A percentile compares a stretch with the other conserved stretches of the same genome.
Conservation (phyloP, 2,113 vertebrate genomes). For the Hippocampus barbouri region DNA sequence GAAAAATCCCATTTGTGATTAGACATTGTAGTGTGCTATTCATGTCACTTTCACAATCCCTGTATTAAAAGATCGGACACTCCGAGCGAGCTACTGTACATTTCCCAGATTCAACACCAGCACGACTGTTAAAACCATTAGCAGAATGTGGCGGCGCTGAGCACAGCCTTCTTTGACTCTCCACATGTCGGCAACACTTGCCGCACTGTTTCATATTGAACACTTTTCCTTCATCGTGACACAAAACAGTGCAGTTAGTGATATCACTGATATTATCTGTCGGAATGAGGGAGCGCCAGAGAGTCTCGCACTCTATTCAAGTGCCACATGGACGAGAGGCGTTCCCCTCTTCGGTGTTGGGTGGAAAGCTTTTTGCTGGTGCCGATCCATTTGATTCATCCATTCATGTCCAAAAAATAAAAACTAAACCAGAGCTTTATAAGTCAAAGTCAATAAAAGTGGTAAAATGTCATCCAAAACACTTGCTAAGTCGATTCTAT, state of each 20-base stretch:
- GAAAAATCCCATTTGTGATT: conserved; percentile 13
- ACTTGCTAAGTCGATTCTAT: conserved; percentile 51
- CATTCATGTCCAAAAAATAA: conserved; percentile 25
- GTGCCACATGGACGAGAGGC: conserved; percentile 40
- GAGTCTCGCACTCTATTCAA: conserved; percentile 50
- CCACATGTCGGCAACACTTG: conserved; percentile 59
- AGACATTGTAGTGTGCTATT: conserved; percentile 33
- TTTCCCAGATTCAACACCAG: conserved; percentile 31
- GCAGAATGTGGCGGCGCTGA: conserved; percentile 20
- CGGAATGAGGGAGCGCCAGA: conserved; percentile 38
- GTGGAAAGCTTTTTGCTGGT: conserved; percentile 36
- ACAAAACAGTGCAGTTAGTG: conserved; percentile 29
- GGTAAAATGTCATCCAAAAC: conserved; percentile 52
- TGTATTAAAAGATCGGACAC: conserved; percentile 10
- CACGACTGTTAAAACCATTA: conserved; percentile 56
- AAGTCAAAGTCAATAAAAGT: conserved; percentile 60
- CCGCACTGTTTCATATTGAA: conserved; percentile 51
- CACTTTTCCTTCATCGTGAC: conserved; percentile 53
- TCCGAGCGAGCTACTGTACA: conserved; percentile 4
- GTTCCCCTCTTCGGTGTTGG: conserved; percentile 31
- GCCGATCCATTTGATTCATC: conserved; percentile 60
- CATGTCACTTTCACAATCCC: conserved; percentile 33
- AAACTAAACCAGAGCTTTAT: conserved; percentile 23
- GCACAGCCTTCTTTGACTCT: conserved; percentile 37
- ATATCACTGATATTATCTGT: conserved; percentile 53